Conservation (phyloP, 2,797 vertebrate genomes). For the Dicrostonyx torquatus region DNA sequence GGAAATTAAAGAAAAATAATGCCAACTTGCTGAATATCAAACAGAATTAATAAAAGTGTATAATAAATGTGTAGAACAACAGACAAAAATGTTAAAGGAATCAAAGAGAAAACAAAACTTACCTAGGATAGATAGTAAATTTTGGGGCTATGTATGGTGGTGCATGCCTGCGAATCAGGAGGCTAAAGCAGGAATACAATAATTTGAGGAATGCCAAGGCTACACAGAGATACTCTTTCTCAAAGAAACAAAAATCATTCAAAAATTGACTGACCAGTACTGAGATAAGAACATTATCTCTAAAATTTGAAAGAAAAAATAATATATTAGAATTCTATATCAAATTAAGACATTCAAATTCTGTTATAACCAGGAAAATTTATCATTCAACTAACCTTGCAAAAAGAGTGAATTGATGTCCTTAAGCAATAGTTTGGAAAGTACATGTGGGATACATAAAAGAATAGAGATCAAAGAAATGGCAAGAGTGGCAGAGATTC, state of each 20-base stretch:
- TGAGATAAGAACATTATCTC: neutral
- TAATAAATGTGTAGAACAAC: conserved; percentile 28
- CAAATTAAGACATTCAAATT: conserved; percentile 31
- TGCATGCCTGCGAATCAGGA: neutral
- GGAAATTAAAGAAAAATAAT: neutral
- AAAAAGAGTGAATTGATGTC: conserved; percentile 38
- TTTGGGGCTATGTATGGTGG: neutral
- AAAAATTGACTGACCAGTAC: neutral
- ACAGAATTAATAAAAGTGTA: neutral
- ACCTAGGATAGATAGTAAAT: neutral
- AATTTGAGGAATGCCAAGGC: neutral
- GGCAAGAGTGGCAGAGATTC: neutral
- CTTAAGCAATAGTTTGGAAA: conserved; percentile 20
- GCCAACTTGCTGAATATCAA: neutral
- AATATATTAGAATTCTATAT: conserved; percentile 20
- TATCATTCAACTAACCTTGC: conserved; percentile 8
- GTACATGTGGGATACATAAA: neutral
- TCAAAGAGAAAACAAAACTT: conserved; percentile 16
- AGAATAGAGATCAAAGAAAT: neutral
- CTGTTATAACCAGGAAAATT: conserved; percentile 22
- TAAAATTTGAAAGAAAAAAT: neutral
- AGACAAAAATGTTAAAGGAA: neutral
- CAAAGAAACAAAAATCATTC: neutral
- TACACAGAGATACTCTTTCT: neutral
- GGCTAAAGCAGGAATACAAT: neutral